Evolutionary conservation across 2,797 vertebrate species (phyloP), one percentile per base, ranked within the genome.

Genomic region (Phrynocephalus guinanensis): DNA sequence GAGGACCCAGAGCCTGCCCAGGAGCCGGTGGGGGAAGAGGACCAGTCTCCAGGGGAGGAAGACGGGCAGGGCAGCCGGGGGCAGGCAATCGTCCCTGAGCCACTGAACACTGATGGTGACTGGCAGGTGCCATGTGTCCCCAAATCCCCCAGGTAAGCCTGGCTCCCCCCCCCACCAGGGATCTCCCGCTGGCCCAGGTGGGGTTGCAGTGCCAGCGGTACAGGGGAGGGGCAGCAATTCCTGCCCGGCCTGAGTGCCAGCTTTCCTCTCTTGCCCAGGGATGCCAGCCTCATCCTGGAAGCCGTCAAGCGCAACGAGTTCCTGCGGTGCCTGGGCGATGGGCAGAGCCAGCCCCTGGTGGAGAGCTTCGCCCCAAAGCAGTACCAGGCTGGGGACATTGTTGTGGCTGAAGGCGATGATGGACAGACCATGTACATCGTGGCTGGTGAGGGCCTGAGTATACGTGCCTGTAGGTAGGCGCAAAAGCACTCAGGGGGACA

Each of bases 341-440:
- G 98, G 77, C 97, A 97, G 93, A 97, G 68, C 63, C 96, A 1
- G 94, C 94, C 79, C 96, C 97, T 98, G 96, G 97, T 97, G 89
- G 97, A 97, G 18, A 96, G 97, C 22, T 93, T 98, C 33, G 81
- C 70, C 56, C 85, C 90, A 0, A 88, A 82, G 2, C 85, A 94
- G 76, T 92, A 92, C 67, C 93, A 92, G 78, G 94, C 95, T 0
- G 96, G 97, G 0, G 92, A 96, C 0, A 93, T 93, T 0, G 94
- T 98, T 92, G 97, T 98, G 86, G 95, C 90, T 8, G 98, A 98
- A 89, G 97, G 97, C 6, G n/a, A 92, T 0, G 97, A 98, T n/a
- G 97, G 97, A 56, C 94, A 97, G 86, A 92, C 96, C 94, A 96
- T 98, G 97, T 98, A 97, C 95, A 97, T 98, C 2, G 97, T 98